Percentiles rank a stretch among this genome's conserved stretches.
These are phyloP conservation scores for Craseonycteris thonglongyai DNA, from an alignment of 2,113 vertebrate genomes.

Conservation along the genomic window DNA sequence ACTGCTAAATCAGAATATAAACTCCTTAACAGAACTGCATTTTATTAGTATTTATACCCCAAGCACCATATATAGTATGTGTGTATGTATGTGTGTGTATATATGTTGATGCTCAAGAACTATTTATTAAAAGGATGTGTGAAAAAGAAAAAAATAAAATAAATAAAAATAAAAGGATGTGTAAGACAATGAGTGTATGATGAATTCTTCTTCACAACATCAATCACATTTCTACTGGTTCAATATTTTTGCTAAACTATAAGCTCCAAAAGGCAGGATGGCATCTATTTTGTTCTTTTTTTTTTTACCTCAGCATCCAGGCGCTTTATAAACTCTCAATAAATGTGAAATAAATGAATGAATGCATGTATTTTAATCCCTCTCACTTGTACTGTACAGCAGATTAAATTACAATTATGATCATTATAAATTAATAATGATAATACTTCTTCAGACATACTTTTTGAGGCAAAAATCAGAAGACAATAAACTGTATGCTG, in stretches of 20 bases:
- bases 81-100: no score
- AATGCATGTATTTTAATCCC: neutral
- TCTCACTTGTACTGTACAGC: neutral
- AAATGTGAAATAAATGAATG: neutral
- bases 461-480: neutral
- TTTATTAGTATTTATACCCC: neutral
- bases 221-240: neutral
- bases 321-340: neutral
- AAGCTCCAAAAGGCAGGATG: neutral
- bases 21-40: neutral
- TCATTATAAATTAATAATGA: neutral
- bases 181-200: neutral
- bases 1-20: neutral
- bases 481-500: neutral
- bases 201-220: neutral
- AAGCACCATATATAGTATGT: neutral
- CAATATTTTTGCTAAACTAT: neutral
- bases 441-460: neutral
- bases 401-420: neutral
- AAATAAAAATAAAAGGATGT: no score
- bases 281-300: neutral
- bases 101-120: no score
- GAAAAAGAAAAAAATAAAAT: no score
- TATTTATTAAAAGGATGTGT: no score
- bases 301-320: neutral